A percentile compares a stretch with the other conserved stretches of the same genome.
Evolutionary conservation across 2,113 vertebrate species (phyloP).

Genomic region (Eira barbara): DNA sequence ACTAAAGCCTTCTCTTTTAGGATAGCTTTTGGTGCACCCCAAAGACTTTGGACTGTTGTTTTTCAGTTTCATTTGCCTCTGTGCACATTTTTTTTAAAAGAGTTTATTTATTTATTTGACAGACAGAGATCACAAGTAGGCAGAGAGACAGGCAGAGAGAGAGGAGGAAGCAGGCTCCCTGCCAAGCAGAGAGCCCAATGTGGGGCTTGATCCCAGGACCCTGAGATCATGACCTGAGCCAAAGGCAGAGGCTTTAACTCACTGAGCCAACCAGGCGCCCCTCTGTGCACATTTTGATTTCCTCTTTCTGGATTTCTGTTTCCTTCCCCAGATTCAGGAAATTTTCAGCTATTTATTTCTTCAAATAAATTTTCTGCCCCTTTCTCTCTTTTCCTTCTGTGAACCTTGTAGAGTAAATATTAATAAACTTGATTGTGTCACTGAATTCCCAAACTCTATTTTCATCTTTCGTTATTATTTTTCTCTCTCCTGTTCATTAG

Average conservation of each 20-base stretch:
- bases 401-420: not conserved
- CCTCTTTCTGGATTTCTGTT: not conserved
- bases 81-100: not conserved
- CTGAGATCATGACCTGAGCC: too few species aligned
- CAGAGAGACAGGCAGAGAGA: too few species aligned
- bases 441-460: not conserved
- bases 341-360: not conserved
- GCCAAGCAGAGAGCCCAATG: too few species aligned
- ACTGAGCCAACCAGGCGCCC: too few species aligned
- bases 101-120: too few species aligned
- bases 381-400: not conserved
- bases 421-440: not conserved
- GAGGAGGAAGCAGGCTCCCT: too few species aligned
- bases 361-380: not conserved
- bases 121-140: too few species aligned
- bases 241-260: too few species aligned
- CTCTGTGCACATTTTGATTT: not conserved
- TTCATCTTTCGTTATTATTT: not conserved
- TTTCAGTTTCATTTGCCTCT: not conserved
- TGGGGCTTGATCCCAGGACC: too few species aligned
- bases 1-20: not conserved
- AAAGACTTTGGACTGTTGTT: not conserved
- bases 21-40: not conserved
- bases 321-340: not conserved
- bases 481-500: not conserved